Conservation (phyloP, 2,113 vertebrate genomes). For the Glaucidium brasilianum region DNA sequence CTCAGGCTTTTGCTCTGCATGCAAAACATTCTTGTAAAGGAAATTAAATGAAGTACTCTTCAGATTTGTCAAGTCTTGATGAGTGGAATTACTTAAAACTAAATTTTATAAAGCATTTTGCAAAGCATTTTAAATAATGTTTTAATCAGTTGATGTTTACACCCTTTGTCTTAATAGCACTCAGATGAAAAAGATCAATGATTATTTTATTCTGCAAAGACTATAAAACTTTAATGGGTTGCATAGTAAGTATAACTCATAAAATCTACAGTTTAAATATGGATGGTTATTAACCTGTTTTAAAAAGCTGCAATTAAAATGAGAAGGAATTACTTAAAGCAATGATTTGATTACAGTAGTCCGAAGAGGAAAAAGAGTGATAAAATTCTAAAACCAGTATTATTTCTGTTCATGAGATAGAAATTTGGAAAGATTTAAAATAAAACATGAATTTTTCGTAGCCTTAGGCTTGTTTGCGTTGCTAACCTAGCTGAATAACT, state of each 20-base stretch:
- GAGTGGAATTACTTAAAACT: conserved; percentile 65
- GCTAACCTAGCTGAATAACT: background rate
- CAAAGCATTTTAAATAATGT: conserved; percentile 65
- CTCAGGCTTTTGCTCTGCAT: conserved; percentile 11
- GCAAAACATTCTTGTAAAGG: conserved; percentile 46
- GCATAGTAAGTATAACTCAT: conserved; percentile 59
- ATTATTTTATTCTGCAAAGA: conserved; percentile 66
- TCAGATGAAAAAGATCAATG: conserved; percentile 66
- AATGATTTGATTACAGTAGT: conserved; percentile 41
- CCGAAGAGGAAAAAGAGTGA: background rate
- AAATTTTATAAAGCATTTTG: conserved; percentile 46
- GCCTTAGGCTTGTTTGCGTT: background rate
- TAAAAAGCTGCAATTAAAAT: conserved; percentile 62
- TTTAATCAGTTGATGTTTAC: conserved; percentile 70
- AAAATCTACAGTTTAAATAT: conserved; percentile 66
- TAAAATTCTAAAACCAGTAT: background rate
- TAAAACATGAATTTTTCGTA: background rate
- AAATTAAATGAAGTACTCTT: conserved; percentile 65
- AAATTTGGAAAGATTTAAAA: background rate
- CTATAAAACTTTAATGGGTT: conserved; percentile 63
- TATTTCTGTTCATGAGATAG: conserved; percentile 38
- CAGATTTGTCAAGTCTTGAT: conserved; percentile 65
- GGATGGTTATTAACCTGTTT: conserved; percentile 62
- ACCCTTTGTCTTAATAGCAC: conserved; percentile 64
- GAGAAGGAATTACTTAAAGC: conserved; percentile 60